phyloP scores from a whole-genome alignment of 2,888 invertebrate species.

The Tupiocoris notatus region DNA sequence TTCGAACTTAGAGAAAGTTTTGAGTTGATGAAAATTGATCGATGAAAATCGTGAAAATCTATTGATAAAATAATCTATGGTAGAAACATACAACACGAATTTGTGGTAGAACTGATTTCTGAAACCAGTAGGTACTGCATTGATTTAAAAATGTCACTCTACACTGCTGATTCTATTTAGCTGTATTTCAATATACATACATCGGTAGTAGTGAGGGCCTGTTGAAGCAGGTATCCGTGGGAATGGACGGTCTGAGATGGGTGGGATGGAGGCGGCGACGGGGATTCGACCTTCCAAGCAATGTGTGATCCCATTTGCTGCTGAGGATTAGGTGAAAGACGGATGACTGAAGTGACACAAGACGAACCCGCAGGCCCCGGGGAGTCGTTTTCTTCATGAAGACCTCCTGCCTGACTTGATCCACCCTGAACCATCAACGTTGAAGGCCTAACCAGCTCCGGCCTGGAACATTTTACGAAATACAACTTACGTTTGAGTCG shows the following conservation, averaged over 20 bases:
- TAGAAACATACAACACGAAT: too few species aligned
- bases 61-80: too few species aligned
- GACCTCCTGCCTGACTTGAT: conserved; percentile 50
- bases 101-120: too few species aligned
- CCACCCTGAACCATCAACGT: conserved; percentile 56
- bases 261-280: conserved; percentile 48
- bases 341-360: conserved; percentile 69
- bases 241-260: conserved; percentile 45
- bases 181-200: too few species aligned
- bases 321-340: conserved; percentile 66
- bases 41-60: too few species aligned
- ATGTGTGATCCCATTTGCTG: conserved; percentile 43
- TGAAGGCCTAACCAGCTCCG: conserved; percentile 69
- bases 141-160: too few species aligned
- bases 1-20: too few species aligned
- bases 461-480: too few species aligned
- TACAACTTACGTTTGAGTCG: too few species aligned
- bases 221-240: conserved; percentile 55
- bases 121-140: too few species aligned
- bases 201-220: conserved; percentile 54
- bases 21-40: too few species aligned
- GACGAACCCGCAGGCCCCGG: conserved; percentile 55
- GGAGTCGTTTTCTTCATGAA: conserved; percentile 51
- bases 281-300: conserved; percentile 50
- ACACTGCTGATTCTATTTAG: too few species aligned